Percentiles rank a stretch among this genome's conserved stretches.
phyloP scores from a whole-genome alignment of 1,140 invertebrate genomes.

The Atopsyche davidsoni region DNA sequence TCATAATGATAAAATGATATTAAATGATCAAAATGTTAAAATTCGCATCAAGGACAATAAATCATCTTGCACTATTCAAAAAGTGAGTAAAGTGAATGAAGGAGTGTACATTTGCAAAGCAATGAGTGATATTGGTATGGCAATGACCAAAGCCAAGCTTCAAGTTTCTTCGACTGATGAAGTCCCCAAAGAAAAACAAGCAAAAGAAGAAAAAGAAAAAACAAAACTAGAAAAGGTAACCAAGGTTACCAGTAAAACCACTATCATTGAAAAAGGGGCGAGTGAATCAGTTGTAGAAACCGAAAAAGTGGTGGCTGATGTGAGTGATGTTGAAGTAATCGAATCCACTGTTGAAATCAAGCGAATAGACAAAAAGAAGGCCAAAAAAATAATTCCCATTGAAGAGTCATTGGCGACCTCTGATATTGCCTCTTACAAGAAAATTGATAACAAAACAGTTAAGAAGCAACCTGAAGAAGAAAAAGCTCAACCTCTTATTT shows the following conservation, averaged over 20 bases:
- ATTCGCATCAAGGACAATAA: constrained; percentile 69
- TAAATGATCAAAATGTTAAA: constrained; percentile 62
- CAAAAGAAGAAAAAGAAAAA: constrained; percentile 41
- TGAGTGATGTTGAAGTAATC: constrained; percentile 31
- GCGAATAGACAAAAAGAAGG: constrained; percentile 40
- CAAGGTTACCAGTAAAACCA: constrained; percentile 31
- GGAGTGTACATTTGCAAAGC: constrained; percentile 85
- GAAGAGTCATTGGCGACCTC: constrained; percentile 55
- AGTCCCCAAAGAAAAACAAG: constrained; percentile 30
- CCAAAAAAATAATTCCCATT: constrained; percentile 48
- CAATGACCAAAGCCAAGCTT: constrained; percentile 72
- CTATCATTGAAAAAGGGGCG: constrained; percentile 30
- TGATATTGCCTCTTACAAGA: constrained; percentile 56
- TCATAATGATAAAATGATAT: constrained; percentile 74
- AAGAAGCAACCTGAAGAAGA: constrained; percentile 39
- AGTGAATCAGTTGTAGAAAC: constrained; percentile 31
- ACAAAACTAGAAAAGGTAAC: constrained; percentile 38
- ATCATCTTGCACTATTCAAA: constrained; percentile 64
- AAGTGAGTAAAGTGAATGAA: constrained; percentile 62
- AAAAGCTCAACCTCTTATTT: constrained; percentile 47
- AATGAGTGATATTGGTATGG: constrained; percentile 73
- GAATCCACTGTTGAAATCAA: constrained; percentile 33
- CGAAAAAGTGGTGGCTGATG: constrained; percentile 23
- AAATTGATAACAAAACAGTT: constrained; percentile 51
- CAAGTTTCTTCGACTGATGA: constrained; percentile 48